Evolutionary conservation across 2,797 vertebrate genomes (phyloP), one percentile per base, ranked within the genome.

Genomic region (Molossus molossus): DNA sequence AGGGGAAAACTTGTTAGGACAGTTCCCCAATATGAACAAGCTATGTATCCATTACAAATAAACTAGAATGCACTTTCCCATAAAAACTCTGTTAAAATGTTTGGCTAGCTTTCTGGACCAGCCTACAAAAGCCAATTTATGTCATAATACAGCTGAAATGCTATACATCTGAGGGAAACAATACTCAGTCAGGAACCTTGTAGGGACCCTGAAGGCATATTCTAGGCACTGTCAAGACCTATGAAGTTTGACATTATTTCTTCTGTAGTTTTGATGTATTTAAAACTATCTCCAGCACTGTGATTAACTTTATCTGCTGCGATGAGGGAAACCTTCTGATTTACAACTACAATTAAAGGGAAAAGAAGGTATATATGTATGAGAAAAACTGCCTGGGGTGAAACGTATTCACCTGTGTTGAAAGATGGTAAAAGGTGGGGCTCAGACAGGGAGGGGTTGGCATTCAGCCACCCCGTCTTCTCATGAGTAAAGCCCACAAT

Each of bases 61-160:
- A 95, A 75, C 48, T 0, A 76, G 86, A 87, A 94, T 57, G 20
- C 18, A 65, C 94, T 94, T 82, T 87, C 60, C 17, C 58, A 89
- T 23, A 72, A 92, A 90, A 91, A 57, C 29, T 64, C 18, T 84
- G 69, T 75, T 79, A 79, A 76, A 65, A 80, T 50, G 33, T 90
- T 87, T 87, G 70, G 33, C 58, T 69, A 53, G 55, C 14, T 90
- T 89, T 89, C 40, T 69, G 9, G 27, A 25, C 10, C 7, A 37
- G 37, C 70, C 72, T 76, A 48, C 25, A 50, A 55, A 91, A 62
- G 67, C 21, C 58, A 75, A 29, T 37, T 9, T 65, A 72, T 57
- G 50, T 79, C 29, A 6, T 18, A n/a, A 76, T 6, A 60, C 5
- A 50, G 45, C 3, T 79, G 62, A 77, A 86, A 91, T 64, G 58